Base-by-base conservation (phyloP, 2,113 vertebrate genomes). In the Neomonachus schauinslandi region DNA sequence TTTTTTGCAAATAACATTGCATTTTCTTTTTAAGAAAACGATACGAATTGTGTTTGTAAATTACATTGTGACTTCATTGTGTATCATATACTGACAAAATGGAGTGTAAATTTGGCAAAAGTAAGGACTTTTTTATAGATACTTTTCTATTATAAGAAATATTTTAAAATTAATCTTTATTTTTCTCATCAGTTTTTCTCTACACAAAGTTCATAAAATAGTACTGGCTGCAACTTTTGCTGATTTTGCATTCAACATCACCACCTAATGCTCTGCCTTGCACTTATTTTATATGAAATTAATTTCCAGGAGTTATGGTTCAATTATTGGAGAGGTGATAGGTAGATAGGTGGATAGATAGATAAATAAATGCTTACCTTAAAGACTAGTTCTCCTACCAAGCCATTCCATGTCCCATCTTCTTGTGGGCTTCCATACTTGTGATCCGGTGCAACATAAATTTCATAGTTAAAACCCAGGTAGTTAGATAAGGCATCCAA, bases 391-490 rank as follows among this genome's bases (percentile, higher is more conserved):
- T 99, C 99, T 83, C 99, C 99, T 96, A 99, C 99, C 90, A 99
- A 98, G 76, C 99, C 99, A 0, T 99, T 99, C 99, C 99, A 99
- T 0, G 99, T 99, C 4, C 99, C 99, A 39, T 99, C 99, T 16
- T 99, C 98, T 92, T 99, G 99, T 94, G 99, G 99, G 92, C 99
- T 99, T 90, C 99, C 99, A 2, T 99, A 99, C 82, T 99, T 99
- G 98, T 99, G 99, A 98, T 99, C 99, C 0, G 99, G 99, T 6
- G 99, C 99, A 67, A 99, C 98, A 74, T 99, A 99, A 98, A 99
- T 99, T 98, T 99, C 99, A 0, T 99, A 99, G 94, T 99, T 99
- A 96, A 99, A 99, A 91, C 99, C 99, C 9, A 99, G 99, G 98
- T 99, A 99, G 98, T 99, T 99, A 86, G 99, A 99, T 95, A 99